Base-by-base conservation (phyloP, 2,113 vertebrate genomes). In the Sorex araneus region DNA sequence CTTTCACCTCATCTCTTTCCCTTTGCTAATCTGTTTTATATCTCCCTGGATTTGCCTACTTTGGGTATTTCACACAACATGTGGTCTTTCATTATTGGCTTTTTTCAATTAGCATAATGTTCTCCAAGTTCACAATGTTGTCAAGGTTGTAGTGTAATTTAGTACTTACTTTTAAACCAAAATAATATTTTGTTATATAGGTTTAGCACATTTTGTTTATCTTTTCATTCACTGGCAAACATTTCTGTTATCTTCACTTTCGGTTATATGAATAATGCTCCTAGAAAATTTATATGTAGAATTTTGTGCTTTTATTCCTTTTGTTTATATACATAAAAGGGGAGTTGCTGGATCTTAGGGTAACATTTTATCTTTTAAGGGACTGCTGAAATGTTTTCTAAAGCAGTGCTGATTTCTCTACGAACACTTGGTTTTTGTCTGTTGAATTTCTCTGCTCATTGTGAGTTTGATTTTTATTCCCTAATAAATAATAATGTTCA, bases 251-350 rank as follows among this genome's bases (percentile, higher is more conserved):
- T 71, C 28, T 86, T 36, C 40, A 70, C n/a, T 57, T 78, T 4
- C 12, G 18, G 27, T 13, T 84, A 15, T 79, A 32, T 77, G 32
- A 75, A 25, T 43, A 73, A 90, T 78, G 16, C 3, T 30, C 1
- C 34, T 70, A 43, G 8, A 9, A 77, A 9, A 81, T 81, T 77
- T 67, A 13, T n/a, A 10, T 75, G 88, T 10, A 84, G 9, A 18
- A 43, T 71, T 71, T 92, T 87, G 21, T 87, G 5, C 81, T 94
- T 94, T 92, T 30, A 82, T 25, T 79, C 87, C 25, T 81, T 74
- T 71, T 88, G 75, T 6, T 47, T 90, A 63, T 45, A 28, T 15
- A 47, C 12, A 16, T 30, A 82, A 19, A 40, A 45, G 7, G 57
- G 34, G 43, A 40, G 45, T 57, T 80, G 28, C 50, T 87, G 34